Percentiles rank a stretch among this genome's conserved stretches.
phyloP scores from a whole-genome alignment of 2,797 vertebrate genomes.

The Clamator glandarius region DNA sequence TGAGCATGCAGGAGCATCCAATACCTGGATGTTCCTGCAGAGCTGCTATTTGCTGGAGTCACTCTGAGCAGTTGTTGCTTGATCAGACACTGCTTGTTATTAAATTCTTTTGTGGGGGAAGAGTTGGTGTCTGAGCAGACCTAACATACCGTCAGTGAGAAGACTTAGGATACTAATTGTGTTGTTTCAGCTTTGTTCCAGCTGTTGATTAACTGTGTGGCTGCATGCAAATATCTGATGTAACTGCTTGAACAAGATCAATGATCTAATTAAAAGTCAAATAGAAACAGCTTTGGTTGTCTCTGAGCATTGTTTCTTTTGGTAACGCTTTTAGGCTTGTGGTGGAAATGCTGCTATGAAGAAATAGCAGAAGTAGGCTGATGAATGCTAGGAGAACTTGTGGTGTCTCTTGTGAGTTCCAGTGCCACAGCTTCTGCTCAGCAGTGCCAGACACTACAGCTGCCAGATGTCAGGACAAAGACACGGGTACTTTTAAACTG shows the following conservation, averaged over 20 bases:
- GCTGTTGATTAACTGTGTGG: conserved; percentile 32
- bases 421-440: background rate
- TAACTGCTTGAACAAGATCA: conserved; percentile 39
- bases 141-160: background rate
- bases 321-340: background rate
- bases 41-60: background rate
- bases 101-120: background rate
- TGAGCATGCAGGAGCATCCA: background rate
- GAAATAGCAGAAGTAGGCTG: background rate
- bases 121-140: background rate
- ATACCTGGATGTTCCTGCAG: background rate
- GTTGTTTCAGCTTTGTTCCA: conserved; percentile 8
- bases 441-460: background rate
- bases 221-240: conserved; percentile 39
- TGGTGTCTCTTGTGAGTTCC: background rate
- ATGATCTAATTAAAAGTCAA: conserved; percentile 44
- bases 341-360: background rate
- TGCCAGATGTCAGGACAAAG: background rate
- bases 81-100: background rate
- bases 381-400: background rate
- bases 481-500: background rate
- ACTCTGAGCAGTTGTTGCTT: background rate
- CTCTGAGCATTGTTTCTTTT: background rate
- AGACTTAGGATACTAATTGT: background rate
- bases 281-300: conserved; percentile 16